Percentiles rank a stretch among this genome's conserved stretches.
Evolutionary conservation across 2,113 vertebrate species (phyloP).

Genomic region (Perccottus glenii): DNA sequence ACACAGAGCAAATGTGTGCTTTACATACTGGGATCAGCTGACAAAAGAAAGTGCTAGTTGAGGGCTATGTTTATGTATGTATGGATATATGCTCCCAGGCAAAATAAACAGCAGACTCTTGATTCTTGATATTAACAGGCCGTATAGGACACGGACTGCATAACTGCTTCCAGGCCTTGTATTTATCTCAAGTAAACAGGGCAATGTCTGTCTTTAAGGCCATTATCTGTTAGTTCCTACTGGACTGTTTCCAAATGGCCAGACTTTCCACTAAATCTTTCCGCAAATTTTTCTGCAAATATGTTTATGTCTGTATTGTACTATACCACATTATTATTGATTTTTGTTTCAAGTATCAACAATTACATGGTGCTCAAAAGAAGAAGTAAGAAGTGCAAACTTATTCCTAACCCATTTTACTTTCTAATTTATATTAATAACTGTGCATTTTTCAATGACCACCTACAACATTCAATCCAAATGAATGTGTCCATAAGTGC

Average conservation of each 20-base stretch:
- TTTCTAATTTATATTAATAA: too few species aligned
- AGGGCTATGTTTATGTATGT: constrained; percentile 2
- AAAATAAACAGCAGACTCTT: constrained; percentile 21
- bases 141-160: neutral
- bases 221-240: neutral
- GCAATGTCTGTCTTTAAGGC: constrained; percentile 10
- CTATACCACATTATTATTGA: too few species aligned
- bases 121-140: neutral
- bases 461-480: too few species aligned
- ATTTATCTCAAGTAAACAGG: constrained; percentile 16
- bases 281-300: too few species aligned
- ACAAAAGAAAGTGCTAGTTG: constrained; percentile 44
- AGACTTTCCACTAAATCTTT: constrained; percentile 10
- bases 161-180: neutral
- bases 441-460: too few species aligned
- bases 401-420: too few species aligned
- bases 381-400: too few species aligned
- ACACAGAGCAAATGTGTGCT: constrained; percentile 42
- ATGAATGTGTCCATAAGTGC: too few species aligned
- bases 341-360: too few species aligned
- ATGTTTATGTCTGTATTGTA: too few species aligned
- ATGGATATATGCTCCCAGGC: neutral
- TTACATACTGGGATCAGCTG: constrained; percentile 37
- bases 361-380: too few species aligned
- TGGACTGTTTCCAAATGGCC: constrained; percentile 34